These are phyloP conservation scores for Etheostoma nigrum DNA, from an alignment of 2,797 vertebrate species.

Conservation along the genomic window DNA sequence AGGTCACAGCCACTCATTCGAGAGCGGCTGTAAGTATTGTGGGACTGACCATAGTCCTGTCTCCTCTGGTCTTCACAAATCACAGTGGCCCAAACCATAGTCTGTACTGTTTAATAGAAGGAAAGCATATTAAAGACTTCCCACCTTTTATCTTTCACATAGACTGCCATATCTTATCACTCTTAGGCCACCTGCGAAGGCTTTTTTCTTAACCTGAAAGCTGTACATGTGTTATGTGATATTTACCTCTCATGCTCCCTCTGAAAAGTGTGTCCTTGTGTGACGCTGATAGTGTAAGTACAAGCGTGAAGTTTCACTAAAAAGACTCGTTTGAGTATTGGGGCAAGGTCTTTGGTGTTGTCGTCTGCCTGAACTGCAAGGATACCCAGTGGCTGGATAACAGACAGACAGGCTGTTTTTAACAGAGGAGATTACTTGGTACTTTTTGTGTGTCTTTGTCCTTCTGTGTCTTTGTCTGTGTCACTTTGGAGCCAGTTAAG, in stretches of 20 bases:
- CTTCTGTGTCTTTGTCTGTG: conserved; percentile 15
- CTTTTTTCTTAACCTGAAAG: conserved; percentile 41
- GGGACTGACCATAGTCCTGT: conserved; percentile 22
- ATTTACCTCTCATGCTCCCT: conserved; percentile 44
- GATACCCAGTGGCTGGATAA: conserved; percentile 34
- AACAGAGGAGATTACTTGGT: conserved; percentile 26
- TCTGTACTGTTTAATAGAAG: neutral
- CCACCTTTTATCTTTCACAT: conserved; percentile 52
- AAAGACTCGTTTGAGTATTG: conserved; percentile 33
- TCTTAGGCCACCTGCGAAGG: conserved; percentile 42
- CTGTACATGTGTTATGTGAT: conserved; percentile 59
- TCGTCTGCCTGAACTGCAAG: conserved; percentile 42
- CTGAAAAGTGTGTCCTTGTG: conserved; percentile 31
- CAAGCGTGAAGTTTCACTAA: conserved; percentile 19
- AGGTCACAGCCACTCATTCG: conserved; percentile 54
- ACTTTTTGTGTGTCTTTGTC: conserved; percentile 24
- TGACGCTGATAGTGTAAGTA: conserved; percentile 36
- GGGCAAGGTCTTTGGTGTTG: conserved; percentile 43
- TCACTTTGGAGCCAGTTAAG: conserved; percentile 30
- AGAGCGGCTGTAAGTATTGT: conserved; percentile 13
- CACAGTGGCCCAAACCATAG: conserved; percentile 1
- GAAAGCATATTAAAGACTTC: conserved; percentile 21
- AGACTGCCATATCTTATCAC: conserved; percentile 51
- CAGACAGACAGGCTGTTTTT: conserved; percentile 15
- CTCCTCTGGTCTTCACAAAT: conserved; percentile 32